phyloP scores from a whole-genome alignment of 2,113 vertebrate species.

The Myrmecobius fasciatus region DNA sequence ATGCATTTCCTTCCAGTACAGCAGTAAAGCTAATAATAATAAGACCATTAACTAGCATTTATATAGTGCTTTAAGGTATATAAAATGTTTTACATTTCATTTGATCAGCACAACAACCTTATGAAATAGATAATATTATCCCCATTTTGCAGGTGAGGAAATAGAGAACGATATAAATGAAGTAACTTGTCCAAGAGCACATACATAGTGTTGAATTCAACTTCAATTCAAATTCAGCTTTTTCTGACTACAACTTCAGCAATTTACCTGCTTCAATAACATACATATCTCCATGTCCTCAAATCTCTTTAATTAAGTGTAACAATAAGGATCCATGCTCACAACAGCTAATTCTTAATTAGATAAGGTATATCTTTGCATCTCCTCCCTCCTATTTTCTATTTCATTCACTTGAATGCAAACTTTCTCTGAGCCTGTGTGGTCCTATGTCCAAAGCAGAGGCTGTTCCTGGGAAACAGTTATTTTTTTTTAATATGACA shows the following conservation, averaged over 20 bases:
- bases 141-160: background rate
- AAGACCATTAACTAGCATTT: too few species aligned
- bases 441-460: background rate
- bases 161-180: background rate
- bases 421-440: background rate
- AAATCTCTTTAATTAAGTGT: background rate
- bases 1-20: too few species aligned
- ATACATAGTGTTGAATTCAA: background rate
- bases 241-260: background rate
- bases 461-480: background rate
- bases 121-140: background rate
- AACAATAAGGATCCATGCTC: background rate
- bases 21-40: too few species aligned
- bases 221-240: background rate
- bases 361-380: background rate
- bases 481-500: too few species aligned
- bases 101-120: background rate
- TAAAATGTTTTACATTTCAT: too few species aligned
- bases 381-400: background rate
- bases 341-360: background rate
- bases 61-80: too few species aligned
- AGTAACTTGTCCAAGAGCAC: background rate
- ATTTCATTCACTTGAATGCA: background rate
- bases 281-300: background rate
- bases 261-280: background rate